Percentiles rank a stretch among this genome's conserved stretches.
phyloP scores from a whole-genome alignment of 2,797 vertebrate genomes.

The Anguilla obscura region DNA sequence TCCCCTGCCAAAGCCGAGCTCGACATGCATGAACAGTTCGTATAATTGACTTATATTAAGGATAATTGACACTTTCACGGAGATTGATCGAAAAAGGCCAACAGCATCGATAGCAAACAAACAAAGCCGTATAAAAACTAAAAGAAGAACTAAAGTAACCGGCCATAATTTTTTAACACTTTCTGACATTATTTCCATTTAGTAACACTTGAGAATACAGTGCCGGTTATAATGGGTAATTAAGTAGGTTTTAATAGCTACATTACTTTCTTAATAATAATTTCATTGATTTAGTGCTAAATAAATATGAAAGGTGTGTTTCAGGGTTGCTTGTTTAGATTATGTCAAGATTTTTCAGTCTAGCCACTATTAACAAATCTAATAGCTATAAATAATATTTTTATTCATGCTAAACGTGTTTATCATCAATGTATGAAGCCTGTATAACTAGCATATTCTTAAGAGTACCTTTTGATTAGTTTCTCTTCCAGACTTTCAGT shows the following conservation, averaged over 20 bases:
- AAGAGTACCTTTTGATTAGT: neutral
- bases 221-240: neutral
- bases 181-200: neutral
- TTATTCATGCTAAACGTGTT: neutral
- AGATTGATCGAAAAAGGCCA: neutral
- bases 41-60: slow-evolving; percentile 19
- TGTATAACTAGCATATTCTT: neutral
- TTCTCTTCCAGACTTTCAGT: neutral
- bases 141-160: neutral
- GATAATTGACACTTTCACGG: slow-evolving; percentile 14
- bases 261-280: neutral
- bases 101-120: neutral
- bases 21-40: slow-evolving; percentile 15
- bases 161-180: neutral
- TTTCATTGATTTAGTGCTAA: neutral
- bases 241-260: neutral
- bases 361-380: neutral
- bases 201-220: neutral
- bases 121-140: neutral
- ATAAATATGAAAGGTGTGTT: neutral
- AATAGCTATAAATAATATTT: neutral
- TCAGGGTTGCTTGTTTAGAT: neutral
- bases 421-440: neutral
- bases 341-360: neutral
- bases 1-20: neutral